A percentile compares a stretch with the other conserved stretches of the same genome.
These are phyloP conservation scores for Arenaria interpres DNA, from an alignment of 2,113 vertebrate genomes.

Conservation along the genomic window DNA sequence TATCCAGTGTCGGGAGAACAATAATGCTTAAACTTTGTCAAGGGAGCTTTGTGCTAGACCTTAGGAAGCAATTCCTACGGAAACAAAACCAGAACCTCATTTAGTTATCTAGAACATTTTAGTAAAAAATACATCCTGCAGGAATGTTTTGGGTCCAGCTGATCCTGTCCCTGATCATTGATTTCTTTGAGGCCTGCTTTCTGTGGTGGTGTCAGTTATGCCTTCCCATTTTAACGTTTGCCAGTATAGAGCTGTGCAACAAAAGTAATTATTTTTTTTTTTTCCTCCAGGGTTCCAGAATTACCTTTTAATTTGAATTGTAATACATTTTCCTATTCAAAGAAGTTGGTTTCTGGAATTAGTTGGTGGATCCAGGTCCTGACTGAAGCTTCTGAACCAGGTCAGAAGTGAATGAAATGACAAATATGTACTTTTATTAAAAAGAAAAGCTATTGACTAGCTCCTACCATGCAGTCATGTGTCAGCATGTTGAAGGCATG, in stretches of 20 bases:
- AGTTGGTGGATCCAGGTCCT: neutral
- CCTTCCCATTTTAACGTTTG: neutral
- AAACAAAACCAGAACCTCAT: too few relatives aligned
- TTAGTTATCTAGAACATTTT: neutral
- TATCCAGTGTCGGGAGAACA: neutral
- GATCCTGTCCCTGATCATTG: neutral
- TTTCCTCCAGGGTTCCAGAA: neutral
- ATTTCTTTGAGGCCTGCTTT: neutral
- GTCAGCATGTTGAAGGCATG: neutral
- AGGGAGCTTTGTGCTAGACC: neutral
- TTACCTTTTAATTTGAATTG: neutral
- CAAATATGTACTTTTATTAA: neutral
- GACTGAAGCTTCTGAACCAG: neutral
- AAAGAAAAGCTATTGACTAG: neutral
- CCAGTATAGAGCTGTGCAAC: neutral
- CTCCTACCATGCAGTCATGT: neutral
- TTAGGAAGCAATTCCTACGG: neutral
- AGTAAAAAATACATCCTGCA: neutral
- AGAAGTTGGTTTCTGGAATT: neutral
- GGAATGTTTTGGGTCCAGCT: neutral
- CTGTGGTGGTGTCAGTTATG: neutral
- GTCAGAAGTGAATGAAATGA: neutral
- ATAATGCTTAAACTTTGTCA: neutral
- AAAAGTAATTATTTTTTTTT: neutral
- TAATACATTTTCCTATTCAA: neutral